These are phyloP conservation scores for Apostichopus leukothele DNA, from an alignment of 53 echinoderm and acorn worm genomes.

Conservation along the genomic window DNA sequence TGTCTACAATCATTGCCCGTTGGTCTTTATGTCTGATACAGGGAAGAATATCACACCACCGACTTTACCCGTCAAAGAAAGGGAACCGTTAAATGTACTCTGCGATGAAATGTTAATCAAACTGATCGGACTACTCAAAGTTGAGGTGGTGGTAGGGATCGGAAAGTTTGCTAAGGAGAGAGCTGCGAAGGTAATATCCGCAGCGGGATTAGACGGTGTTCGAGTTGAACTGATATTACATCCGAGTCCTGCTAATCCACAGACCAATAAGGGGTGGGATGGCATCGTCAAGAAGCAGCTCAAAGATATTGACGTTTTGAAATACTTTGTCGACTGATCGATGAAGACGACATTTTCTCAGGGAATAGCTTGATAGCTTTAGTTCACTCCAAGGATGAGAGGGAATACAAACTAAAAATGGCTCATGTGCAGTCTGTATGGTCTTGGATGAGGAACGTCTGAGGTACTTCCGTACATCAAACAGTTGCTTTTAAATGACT, in stretches of 20 bases:
- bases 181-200: conserved; percentile 67
- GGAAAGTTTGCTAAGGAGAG: conserved; percentile 88
- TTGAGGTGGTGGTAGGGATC: conserved; percentile 87
- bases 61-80: conserved; percentile 56
- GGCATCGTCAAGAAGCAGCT: conserved; percentile 74
- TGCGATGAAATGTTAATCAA: conserved; percentile 77
- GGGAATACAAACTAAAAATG: too few relatives aligned
- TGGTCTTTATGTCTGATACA: conserved; percentile 87
- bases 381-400: too few relatives aligned
- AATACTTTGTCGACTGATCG: conserved; percentile 55
- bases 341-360: not conserved
- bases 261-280: conserved; percentile 93
- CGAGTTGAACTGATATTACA: conserved; percentile 79
- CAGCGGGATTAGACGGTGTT: conserved; percentile 70
- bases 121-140: conserved; percentile 65
- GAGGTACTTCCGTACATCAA: too few relatives aligned
- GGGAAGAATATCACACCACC: conserved; percentile 93
- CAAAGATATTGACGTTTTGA: conserved; percentile 71
- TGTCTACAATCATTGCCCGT: conserved; percentile 93
- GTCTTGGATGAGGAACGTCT: too few relatives aligned
- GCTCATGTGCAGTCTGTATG: too few relatives aligned
- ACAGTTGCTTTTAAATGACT: too few relatives aligned
- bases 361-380: too few relatives aligned
- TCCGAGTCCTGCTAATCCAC: conserved; percentile 91
- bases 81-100: conserved; percentile 67